Conservation (phyloP, 2,797 vertebrate genomes). For the Sebastolobus altivelis region DNA sequence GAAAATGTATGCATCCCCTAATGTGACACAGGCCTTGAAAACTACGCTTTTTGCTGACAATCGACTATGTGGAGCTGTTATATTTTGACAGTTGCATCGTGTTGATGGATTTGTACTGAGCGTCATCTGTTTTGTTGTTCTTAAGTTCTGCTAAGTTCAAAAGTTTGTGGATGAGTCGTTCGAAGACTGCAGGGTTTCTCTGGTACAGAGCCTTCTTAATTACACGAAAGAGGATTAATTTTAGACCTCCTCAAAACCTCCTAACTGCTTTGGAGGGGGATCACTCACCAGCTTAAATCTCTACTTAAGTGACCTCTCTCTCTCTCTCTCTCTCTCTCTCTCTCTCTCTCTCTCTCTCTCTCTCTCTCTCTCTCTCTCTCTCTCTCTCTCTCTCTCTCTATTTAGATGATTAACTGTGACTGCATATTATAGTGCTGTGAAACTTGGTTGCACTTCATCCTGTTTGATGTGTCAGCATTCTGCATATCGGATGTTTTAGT, state of each 20-base stretch:
- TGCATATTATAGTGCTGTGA: not conserved
- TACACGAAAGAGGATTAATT: constrained; percentile 40
- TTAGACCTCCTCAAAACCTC: constrained; percentile 21
- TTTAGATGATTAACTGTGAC: not conserved
- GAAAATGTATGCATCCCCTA: not conserved
- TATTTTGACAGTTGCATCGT: not conserved
- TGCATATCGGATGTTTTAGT: not conserved
- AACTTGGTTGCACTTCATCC: not conserved
- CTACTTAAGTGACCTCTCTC: constrained; percentile 4
- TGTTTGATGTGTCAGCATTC: not conserved
- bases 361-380: not conserved
- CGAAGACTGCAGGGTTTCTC: not conserved
- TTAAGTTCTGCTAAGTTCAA: not conserved
- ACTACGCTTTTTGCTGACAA: not conserved
- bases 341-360: no score
- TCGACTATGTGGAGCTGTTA: not conserved
- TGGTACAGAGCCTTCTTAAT: not conserved
- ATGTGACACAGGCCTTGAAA: not conserved
- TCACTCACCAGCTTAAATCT: constrained; percentile 15
- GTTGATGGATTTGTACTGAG: not conserved
- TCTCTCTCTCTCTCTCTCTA: not conserved
- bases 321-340: not conserved
- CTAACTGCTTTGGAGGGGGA: constrained; percentile 26
- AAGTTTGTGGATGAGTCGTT: constrained; percentile 18
- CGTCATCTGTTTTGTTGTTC: not conserved